Evolutionary conservation across 2,888 invertebrate species (phyloP), one percentile per base, ranked within the genome.

Genomic region (Drosophila multiciliata): DNA sequence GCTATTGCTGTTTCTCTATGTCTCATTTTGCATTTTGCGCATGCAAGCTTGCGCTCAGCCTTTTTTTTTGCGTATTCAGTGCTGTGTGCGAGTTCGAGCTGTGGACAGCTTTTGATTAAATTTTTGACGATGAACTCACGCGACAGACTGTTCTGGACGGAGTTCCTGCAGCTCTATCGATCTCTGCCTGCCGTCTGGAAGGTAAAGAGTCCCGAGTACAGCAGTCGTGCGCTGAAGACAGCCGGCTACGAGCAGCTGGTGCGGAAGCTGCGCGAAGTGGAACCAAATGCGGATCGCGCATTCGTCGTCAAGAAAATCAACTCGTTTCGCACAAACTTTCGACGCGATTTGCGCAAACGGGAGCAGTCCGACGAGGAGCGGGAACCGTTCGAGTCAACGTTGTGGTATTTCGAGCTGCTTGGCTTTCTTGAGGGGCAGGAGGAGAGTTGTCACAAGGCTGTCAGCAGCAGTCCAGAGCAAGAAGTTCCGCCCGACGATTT

Each of bases 11-110:
- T 29, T 48, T 15, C 26, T 54, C 60, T 33, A 36, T 54, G 23
- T n/a, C 26, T 49, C 53, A 45, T 48, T 62, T 60, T 68, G 50
- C 57, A 66, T 77, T 66, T 81, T 81, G 83, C 83, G 83, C 81
- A 80, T 83, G 75, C 83, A 81, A 83, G 78, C 72, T 81, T 81
- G 83, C 45, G 69, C 83, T 73, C 48, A 50, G 79, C 74, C 33
- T 23, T 42, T 52, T 3, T 48, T 60, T 29, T 17, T 33, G 26
- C 29, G 38, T 40, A 20, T 48, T 79, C 49, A 77, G 80, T 83
- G 66, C 35, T 67, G 45, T 38, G 53, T 35, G 53, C 48, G 75
- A 52, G 58, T 69, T 67, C 53, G 68, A 64, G 20, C 49, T 29
- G 62, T 53, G 55, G 69, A 72, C 75, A 72, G 26, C 72, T 53